These are phyloP conservation scores for Acronicta leporina DNA, from an alignment of 2,888 invertebrate species.

Conservation along the genomic window DNA sequence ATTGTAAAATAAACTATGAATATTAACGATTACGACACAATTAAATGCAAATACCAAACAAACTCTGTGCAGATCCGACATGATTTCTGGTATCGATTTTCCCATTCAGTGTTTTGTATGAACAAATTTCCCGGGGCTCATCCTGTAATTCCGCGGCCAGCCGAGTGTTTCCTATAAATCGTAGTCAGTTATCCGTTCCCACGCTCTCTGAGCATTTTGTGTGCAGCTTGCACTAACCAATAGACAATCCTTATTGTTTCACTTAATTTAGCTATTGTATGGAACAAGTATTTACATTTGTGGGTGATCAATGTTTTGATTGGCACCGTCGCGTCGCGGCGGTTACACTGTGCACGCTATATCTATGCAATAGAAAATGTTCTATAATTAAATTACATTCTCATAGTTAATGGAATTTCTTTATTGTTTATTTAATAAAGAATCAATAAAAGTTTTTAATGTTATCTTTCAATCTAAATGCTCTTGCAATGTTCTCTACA, in stretches of 20 bases:
- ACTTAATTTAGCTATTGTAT: slow-evolving; percentile 87
- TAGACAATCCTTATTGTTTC: slow-evolving; percentile 88
- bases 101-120: slow-evolving; percentile 68
- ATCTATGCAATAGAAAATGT: slow-evolving; percentile 47
- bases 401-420: slow-evolving; percentile 45
- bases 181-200: slow-evolving; percentile 79
- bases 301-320: slow-evolving; percentile 69
- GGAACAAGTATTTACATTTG: slow-evolving; percentile 83
- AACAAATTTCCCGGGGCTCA: slow-evolving; percentile 70
- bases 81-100: slow-evolving; percentile 55
- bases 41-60: slow-evolving; percentile 38
- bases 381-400: slow-evolving; percentile 48
- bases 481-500: slow-evolving; percentile 40
- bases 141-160: slow-evolving; percentile 70
- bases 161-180: slow-evolving; percentile 78
- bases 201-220: slow-evolving; percentile 82
- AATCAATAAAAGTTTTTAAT: slow-evolving; percentile 46
- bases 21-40: slow-evolving; percentile 46
- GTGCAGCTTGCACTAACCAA: slow-evolving; percentile 81
- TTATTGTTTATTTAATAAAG: slow-evolving; percentile 50
- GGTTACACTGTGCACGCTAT: slow-evolving; percentile 40
- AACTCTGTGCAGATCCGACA: slow-evolving; percentile 30
- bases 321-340: slow-evolving; percentile 52
- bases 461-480: slow-evolving; percentile 45
- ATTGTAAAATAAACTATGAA: slow-evolving; percentile 63